Base-by-base conservation (phyloP, 2,113 vertebrate genomes). In the Neoarius graeffei region DNA sequence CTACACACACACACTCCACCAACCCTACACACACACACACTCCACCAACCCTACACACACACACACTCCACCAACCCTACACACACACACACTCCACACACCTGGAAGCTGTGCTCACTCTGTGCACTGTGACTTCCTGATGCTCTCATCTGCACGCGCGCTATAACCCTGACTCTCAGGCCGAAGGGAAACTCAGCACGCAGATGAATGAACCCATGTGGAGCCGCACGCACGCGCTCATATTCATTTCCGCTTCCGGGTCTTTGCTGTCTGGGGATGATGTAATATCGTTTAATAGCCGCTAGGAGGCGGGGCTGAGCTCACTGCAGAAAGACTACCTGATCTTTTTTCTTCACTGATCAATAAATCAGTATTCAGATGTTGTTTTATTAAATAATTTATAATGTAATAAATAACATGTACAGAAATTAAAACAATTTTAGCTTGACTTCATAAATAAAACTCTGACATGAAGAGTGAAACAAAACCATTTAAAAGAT, bases 161-260 rank as follows among this genome's bases (percentile, higher is more conserved):
- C 60, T 83, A 83, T 50, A 48, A 35, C 35, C 35, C 35, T 35
- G 35, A 35, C 35, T 35, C 35, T 35, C 35, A 35, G 35, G 35
- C 1, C 35, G 35, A 35, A 35, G 35, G 35, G 35, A 35, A 35
- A 35, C 35, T 35, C 35, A 35, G 35, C 35, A 35, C 2, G 1
- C 66, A 9, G 86, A 92, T 92, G 85, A 93, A 92, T 90, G 88
- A 86, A 82, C 15, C 19, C 23, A 20, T 19, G 71, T 30, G 85
- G 17, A 7, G 19, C 9, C 4, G 5, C 30, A 67, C 71, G 89
- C 92, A 91, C 93, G 92, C 92, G 91, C 83, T 85, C 2, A 50
- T 15, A 0, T 67, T 57, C 60, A 90, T 90, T 94, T 94, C 93
- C 94, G 90, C 88, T 88, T 90, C 88, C 89, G 81, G 87, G 57